phyloP scores from a whole-genome alignment of 2,888 invertebrate species.

The Napeogenes sylphis region DNA sequence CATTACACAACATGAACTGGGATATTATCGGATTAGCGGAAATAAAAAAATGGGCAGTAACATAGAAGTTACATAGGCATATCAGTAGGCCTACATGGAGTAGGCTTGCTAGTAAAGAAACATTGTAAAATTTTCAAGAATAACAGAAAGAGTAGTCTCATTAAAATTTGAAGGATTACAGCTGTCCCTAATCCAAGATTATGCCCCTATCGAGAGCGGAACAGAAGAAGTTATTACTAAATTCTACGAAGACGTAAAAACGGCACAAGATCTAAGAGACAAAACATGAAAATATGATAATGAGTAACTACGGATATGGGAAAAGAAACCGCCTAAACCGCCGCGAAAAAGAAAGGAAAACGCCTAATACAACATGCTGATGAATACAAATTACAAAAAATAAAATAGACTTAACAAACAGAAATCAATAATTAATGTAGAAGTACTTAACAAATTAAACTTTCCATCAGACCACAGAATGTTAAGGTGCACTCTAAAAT shows the following conservation, averaged over 20 bases:
- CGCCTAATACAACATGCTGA: conserved; percentile 12
- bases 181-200: conserved; percentile 27
- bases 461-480: no score
- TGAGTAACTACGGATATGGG: conserved; percentile 2
- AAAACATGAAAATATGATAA: conserved; percentile 6
- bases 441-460: no score
- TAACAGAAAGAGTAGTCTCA: conserved; percentile 25
- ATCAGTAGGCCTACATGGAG: conserved; percentile 21
- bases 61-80: conserved; percentile 26
- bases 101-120: conserved; percentile 24
- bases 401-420: no score
- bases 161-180: no score
- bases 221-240: conserved; percentile 17
- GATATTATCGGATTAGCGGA: conserved; percentile 28
- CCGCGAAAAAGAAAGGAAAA: conserved; percentile 7
- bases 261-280: conserved; percentile 12
- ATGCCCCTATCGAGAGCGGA: conserved; percentile 31
- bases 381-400: conserved; percentile 23
- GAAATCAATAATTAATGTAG: no score
- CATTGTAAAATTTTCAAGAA: conserved; percentile 15
- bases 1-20: conserved; percentile 21
- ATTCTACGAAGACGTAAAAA: conserved; percentile 28
- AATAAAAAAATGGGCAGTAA: conserved; percentile 19
- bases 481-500: no score
- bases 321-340: conserved; percentile 8